Evolutionary conservation across 2,113 vertebrate species (phyloP).

Genomic region (Brienomyrus brachyistius): DNA sequence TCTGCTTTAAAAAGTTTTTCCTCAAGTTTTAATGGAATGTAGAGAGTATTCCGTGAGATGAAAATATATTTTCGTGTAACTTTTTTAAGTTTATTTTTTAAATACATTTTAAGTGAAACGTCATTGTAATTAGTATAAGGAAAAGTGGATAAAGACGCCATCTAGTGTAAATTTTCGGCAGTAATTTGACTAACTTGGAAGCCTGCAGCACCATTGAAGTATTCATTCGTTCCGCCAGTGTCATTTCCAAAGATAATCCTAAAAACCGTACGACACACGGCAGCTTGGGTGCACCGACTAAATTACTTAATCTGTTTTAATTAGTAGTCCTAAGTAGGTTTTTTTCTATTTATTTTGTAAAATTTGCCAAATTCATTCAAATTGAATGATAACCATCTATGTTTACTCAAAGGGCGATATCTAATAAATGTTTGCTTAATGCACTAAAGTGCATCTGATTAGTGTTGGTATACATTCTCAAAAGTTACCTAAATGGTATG

Average conservation of each 20-base stretch:
- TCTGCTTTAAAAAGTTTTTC: background rate
- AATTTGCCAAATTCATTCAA: background rate
- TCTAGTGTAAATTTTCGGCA: constrained; percentile 43
- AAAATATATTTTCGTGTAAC: background rate
- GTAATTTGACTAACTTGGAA: background rate
- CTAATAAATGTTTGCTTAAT: background rate
- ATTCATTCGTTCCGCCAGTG: background rate
- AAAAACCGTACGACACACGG: background rate
- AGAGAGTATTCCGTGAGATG: background rate
- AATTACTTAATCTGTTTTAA: background rate
- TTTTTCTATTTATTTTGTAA: background rate
- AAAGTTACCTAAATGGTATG: background rate
- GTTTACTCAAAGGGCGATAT: background rate
- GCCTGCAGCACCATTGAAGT: background rate
- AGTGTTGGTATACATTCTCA: background rate
- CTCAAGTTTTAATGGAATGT: background rate
- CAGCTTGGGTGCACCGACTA: background rate
- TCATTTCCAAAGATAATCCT: background rate
- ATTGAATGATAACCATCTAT: background rate
- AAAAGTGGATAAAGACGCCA: constrained; percentile 54
- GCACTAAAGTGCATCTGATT: background rate
- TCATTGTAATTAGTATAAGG: background rate
- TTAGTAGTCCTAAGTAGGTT: background rate
- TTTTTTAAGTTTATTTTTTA: constrained; percentile 2
- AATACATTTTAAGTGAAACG: background rate